Base-by-base conservation (phyloP, 2,888 invertebrate genomes). In the Pyralis farinalis region DNA sequence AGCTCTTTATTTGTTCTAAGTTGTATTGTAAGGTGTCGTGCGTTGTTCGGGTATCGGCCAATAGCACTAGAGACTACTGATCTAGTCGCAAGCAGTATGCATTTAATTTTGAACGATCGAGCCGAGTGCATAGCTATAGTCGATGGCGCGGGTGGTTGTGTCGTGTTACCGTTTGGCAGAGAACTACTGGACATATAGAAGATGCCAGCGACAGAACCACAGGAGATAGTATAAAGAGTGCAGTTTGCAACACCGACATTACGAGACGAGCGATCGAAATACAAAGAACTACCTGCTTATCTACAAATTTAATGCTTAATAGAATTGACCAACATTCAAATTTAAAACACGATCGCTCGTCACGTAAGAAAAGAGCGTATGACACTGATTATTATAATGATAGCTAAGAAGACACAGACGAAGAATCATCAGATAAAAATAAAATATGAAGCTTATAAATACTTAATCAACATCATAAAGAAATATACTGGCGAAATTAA, bases 181-280 rank as follows among this genome's bases (percentile, higher is more conserved):
- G 66, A 78, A 79, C 79, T 82, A 79, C 79, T 78, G 76, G 77
- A 78, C 78, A 75, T 73, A 76, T 66, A 75, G 76, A 78, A 77
- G 81, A 81, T 75, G 78, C 84, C 86, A 82, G 85, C 83, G 81
- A 87, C 80, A 84, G 85, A 80, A 82, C 77, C 82, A 83, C 78
- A 88, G 78, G 77, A 86, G 72, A 84, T 71, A 86, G 84, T 81
- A 86, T 87, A 88, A 87, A 88, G 88, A 88, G 87, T 86, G 88
- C 88, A 88, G 79, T 88, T 88, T 88, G 88, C 88, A 88, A 88
- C 87, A 88, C 88, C 85, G 86, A 87, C 77, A 61, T 65, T 61
- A 74, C 75, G 63, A 45, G 64, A 76, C 68, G 64, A 80, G 73
- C 76, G 58, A 63, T 79, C 73, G 76, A 58, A 47, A 41, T 7